phyloP scores from a whole-genome alignment of 2,113 vertebrate genomes.

The Grammomys dolichurus region DNA sequence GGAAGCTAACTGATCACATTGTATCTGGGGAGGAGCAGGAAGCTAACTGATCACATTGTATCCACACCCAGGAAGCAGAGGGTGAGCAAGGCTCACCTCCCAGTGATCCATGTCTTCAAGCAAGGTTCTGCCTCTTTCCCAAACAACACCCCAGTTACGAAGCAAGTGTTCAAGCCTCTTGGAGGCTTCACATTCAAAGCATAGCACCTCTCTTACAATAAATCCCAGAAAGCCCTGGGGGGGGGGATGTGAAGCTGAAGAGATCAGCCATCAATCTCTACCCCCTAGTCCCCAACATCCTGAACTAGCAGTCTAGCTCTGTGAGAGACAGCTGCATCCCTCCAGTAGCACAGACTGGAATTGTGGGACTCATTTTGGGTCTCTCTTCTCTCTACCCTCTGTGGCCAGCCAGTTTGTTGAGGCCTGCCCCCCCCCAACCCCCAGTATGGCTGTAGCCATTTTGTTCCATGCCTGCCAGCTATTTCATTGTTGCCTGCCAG shows the following conservation, averaged over 20 bases:
- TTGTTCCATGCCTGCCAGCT: too few species aligned
- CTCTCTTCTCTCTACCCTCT: background rate
- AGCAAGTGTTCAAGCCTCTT: background rate
- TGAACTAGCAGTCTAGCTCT: background rate
- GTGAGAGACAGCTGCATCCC: background rate
- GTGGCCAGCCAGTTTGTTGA: background rate
- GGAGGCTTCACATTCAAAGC: background rate
- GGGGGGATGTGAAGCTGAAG: background rate
- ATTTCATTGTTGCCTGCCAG: too few species aligned
- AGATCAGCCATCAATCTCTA: rapidly evolving
- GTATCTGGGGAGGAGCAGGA: too few species aligned
- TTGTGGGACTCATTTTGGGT: background rate
- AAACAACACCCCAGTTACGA: background rate
- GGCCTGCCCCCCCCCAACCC: too few species aligned
- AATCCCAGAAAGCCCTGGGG: background rate
- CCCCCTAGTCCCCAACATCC: background rate
- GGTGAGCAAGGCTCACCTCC: background rate
- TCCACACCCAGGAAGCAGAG: background rate
- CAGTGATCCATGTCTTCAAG: too few species aligned
- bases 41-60: background rate
- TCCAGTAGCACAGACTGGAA: background rate
- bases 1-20: background rate
- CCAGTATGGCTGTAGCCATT: too few species aligned
- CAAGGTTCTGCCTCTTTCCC: too few species aligned
- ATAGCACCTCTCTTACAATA: background rate